Evolutionary conservation across 2,113 vertebrate genomes (phyloP).

Genomic region (Mus pahari): DNA sequence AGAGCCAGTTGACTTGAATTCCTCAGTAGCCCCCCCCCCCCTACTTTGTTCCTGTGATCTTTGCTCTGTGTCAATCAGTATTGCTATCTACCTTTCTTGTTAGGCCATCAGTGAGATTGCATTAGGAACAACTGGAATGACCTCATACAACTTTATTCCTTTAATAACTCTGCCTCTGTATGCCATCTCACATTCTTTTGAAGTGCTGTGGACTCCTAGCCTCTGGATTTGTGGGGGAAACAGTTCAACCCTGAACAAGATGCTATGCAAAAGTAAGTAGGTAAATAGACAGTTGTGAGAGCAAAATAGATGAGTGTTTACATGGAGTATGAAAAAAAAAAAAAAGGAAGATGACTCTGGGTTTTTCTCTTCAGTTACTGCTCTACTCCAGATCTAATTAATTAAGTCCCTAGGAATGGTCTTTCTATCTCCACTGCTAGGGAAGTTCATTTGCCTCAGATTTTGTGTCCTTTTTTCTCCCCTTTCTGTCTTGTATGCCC

Average conservation of each 20-base stretch:
- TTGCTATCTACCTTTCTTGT: not conserved
- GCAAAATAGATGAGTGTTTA: not conserved
- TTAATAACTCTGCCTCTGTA: not conserved
- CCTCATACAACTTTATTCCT: not conserved
- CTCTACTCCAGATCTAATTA: conserved; percentile 11
- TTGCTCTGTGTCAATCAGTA: not conserved
- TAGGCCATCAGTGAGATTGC: not conserved
- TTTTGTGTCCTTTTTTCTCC: not conserved
- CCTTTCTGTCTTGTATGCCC: not conserved
- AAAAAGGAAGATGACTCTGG: conserved; percentile 5
- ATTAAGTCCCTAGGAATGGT: not conserved
- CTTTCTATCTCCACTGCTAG: not conserved
- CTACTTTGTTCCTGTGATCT: not conserved
- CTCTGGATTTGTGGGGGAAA: not conserved
- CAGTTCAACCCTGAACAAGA: not conserved
- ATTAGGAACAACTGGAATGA: not conserved
- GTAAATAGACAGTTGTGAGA: not conserved
- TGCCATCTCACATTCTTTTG: not conserved
- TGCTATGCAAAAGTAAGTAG: not conserved
- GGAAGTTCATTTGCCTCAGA: not conserved
- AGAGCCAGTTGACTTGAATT: not conserved
- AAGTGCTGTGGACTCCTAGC: not conserved
- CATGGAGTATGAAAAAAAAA: not conserved
- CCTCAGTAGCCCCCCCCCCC: not conserved
- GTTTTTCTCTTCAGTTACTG: not conserved